Conservation (phyloP, 2,113 vertebrate species). For the Zingel zingel region DNA sequence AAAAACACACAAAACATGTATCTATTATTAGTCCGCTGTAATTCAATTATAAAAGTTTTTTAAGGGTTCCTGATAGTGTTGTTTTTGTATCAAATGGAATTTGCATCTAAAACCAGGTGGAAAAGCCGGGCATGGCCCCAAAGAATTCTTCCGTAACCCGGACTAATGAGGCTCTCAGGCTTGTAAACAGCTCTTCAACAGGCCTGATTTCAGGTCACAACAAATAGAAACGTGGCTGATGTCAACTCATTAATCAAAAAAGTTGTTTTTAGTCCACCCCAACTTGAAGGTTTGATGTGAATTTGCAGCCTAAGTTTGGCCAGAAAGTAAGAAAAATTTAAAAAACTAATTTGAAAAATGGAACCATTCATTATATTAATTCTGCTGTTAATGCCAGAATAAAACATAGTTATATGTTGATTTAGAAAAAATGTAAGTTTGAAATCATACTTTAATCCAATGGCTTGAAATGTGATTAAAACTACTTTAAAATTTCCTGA, state of each 20-base stretch:
- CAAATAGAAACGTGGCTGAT: too few relatives aligned
- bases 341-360: neutral
- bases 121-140: neutral
- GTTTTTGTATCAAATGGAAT: neutral
- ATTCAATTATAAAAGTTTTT: neutral
- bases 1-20: neutral
- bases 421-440: neutral
- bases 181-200: neutral
- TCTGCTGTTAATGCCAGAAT: neutral
- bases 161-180: neutral
- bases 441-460: neutral
- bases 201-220: too few relatives aligned
- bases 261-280: neutral
- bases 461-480: too few relatives aligned
- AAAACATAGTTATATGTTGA: neutral
- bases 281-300: neutral
- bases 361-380: neutral
- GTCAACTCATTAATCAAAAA: neutral
- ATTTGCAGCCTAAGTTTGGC: neutral
- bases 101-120: neutral
- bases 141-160: neutral
- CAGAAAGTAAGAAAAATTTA: neutral
- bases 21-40: too few relatives aligned
- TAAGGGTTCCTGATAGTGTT: neutral
- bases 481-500: neutral